These are phyloP conservation scores for Pardosa pseudoannulata DNA, from an alignment of 2,888 invertebrate species.

Conservation along the genomic window DNA sequence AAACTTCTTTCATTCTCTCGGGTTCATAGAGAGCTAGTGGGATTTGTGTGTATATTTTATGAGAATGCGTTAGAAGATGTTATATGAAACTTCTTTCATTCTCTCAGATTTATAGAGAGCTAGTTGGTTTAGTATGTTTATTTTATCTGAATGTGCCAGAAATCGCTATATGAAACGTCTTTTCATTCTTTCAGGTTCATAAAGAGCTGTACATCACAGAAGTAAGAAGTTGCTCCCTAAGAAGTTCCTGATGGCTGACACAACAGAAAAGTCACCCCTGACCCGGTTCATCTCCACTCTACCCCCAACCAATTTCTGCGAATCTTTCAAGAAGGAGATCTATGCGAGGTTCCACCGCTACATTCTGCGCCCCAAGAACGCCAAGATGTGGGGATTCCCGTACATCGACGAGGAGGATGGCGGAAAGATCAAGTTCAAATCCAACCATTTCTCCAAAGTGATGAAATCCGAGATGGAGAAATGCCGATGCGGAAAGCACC, in stretches of 20 bases:
- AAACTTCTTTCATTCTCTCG: too few relatives aligned
- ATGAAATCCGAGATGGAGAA: neutral
- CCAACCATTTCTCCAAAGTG: neutral
- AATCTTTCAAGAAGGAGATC: neutral
- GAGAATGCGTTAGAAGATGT: too few relatives aligned
- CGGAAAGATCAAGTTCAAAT: neutral
- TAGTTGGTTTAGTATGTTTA: too few relatives aligned
- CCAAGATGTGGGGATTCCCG: constrained; percentile 6
- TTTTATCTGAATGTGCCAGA: too few relatives aligned
- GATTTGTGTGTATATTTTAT: too few relatives aligned
- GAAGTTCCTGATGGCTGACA: neutral
- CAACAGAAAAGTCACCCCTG: neutral
- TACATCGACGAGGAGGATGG: neutral
- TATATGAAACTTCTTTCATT: too few relatives aligned
- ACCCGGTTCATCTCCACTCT: neutral
- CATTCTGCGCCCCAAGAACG: neutral
- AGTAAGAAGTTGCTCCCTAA: neutral
- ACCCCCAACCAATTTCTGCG: neutral
- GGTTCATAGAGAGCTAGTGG: too few relatives aligned
- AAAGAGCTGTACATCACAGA: neutral
- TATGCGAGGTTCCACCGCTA: neutral
- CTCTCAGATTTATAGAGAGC: too few relatives aligned
- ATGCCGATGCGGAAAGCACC: constrained; percentile 8
- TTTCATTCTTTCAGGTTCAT: neutral
- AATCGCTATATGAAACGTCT: too few relatives aligned